Evolutionary conservation across 92 coral and sea anemone genomes (phyloP), one percentile per base, ranked within the genome.

Genomic region (Zoanthus sociatus): DNA sequence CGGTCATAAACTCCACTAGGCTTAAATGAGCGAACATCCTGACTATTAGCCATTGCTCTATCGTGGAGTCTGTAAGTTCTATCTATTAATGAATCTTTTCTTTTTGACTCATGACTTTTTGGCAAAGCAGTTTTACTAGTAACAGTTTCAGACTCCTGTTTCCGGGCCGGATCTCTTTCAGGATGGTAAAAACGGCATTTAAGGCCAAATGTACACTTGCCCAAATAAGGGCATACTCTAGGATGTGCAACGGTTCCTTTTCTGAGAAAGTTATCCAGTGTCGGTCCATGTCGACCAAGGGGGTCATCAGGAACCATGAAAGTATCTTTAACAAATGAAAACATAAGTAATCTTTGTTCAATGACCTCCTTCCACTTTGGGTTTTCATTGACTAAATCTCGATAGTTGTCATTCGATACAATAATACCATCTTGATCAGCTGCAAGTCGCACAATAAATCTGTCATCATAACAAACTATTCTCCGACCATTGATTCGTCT

Each of bases 221-320:
- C 87, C 69, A 96, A 87, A 64, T 97, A 97, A 10, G 99, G 99
- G 61, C 99, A 97, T 14, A 95, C 84, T 32, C 93, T 73, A 10
- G 91, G 96, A n/a, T 95, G 99, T 0, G 97, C 89, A 13, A 86
- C 78, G 37, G 99, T 92, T 32, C 99, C 99, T 84, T 95, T 97
- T 42, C 93, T 88, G 42, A 97, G 92, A 87, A 97, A 97, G 90
- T 97, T 95, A 74, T 95, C 97, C 3, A 97, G 87, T 15, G 88
- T 95, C 3, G 99, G 99, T 1, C 99, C 99, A 91, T 95, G 98
- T 15, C 96, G 87, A 7, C 99, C 99, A 58, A 97, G 91, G 2
- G 99, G 99, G 81, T 97, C 99, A 61, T 97, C 99, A 9, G 99
- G 99, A 31, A 94, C 96, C 99, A 97, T 97, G 77, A 97, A 95